A percentile compares a stretch with the other conserved stretches of the same genome.
Evolutionary conservation across 35 echinoderm and acorn worm species (phyloP).

Genomic region (Eucidaris tribuloides): DNA sequence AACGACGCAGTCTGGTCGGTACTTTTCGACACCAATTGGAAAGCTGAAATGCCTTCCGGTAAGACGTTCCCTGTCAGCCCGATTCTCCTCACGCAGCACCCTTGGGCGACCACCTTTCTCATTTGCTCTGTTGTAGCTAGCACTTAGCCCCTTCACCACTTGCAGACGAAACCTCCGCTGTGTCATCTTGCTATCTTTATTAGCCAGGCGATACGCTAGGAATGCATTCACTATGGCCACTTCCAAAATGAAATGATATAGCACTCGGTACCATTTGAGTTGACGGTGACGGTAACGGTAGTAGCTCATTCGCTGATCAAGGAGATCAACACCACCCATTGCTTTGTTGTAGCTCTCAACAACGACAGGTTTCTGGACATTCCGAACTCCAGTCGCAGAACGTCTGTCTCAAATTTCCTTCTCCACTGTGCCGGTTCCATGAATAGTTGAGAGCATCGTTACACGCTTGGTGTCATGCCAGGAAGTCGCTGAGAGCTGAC

Average conservation of each 20-base stretch:
- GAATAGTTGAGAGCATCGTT: not conserved
- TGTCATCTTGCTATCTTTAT: not conserved
- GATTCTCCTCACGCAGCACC: too few species aligned
- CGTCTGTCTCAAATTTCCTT: not conserved
- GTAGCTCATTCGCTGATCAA: not conserved
- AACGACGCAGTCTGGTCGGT: too few species aligned
- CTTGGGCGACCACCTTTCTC: not conserved
- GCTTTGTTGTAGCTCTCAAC: not conserved
- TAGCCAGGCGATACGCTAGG: not conserved
- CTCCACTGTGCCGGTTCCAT: not conserved
- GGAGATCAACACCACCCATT: not conserved
- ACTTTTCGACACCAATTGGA: too few species aligned
- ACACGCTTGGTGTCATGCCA: not conserved
- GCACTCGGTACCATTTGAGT: not conserved
- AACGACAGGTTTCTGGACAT: not conserved
- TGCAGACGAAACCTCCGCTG: not conserved
- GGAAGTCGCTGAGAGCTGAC: too few species aligned
- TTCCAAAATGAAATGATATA: slow-evolving; percentile 1
- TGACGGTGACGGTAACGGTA: not conserved
- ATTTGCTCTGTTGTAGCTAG: not conserved
- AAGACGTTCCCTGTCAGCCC: too few species aligned
- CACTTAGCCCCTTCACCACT: not conserved
- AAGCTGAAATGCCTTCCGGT: too few species aligned
- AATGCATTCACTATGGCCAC: slow-evolving; percentile 14
- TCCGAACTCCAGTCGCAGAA: not conserved